Conservation (phyloP, 2,888 invertebrate genomes). For the Sylvicola cinctus region DNA sequence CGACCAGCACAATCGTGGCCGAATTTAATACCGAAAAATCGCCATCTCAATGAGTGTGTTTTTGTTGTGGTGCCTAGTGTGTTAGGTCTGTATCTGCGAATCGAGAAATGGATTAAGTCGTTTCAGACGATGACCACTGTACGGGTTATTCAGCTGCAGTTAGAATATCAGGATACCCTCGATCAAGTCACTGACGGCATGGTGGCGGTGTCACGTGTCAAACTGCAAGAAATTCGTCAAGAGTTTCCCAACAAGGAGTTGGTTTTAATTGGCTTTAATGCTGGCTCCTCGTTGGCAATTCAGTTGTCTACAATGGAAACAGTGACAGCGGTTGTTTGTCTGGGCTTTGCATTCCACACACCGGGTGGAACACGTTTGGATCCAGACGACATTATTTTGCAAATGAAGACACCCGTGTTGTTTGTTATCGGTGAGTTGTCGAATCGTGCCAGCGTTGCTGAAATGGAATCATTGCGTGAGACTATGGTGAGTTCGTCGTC, state of each 20-base stretch:
- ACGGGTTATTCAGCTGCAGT: slow-evolving; percentile 34
- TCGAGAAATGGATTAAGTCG: slow-evolving; percentile 48
- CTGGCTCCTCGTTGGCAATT: slow-evolving; percentile 52
- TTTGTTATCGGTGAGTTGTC: slow-evolving; percentile 65
- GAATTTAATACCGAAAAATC: no score
- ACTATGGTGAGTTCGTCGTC: slow-evolving; percentile 57
- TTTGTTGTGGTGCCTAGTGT: no score
- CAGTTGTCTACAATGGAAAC: slow-evolving; percentile 52
- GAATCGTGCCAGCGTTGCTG: slow-evolving; percentile 41
- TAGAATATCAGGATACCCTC: slow-evolving; percentile 18
- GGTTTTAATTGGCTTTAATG: slow-evolving; percentile 55
- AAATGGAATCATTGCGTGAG: slow-evolving; percentile 55
- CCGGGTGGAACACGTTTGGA: slow-evolving; percentile 52
- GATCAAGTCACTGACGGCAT: slow-evolving; percentile 37
- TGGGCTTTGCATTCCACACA: slow-evolving; percentile 58
- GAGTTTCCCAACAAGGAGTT: slow-evolving; percentile 48
- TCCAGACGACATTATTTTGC: slow-evolving; percentile 53
- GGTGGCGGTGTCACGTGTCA: slow-evolving; percentile 41
- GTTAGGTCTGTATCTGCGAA: no score
- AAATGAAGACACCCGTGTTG: slow-evolving; percentile 48
- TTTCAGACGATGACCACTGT: slow-evolving; percentile 47
- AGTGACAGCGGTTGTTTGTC: slow-evolving; percentile 50
- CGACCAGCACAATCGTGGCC: no score
- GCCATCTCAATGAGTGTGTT: no score
- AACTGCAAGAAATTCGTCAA: slow-evolving; percentile 45